Evolutionary conservation across 2,797 vertebrate genomes (phyloP), one percentile per base, ranked within the genome.

Genomic region (Pangasius djambal): DNA sequence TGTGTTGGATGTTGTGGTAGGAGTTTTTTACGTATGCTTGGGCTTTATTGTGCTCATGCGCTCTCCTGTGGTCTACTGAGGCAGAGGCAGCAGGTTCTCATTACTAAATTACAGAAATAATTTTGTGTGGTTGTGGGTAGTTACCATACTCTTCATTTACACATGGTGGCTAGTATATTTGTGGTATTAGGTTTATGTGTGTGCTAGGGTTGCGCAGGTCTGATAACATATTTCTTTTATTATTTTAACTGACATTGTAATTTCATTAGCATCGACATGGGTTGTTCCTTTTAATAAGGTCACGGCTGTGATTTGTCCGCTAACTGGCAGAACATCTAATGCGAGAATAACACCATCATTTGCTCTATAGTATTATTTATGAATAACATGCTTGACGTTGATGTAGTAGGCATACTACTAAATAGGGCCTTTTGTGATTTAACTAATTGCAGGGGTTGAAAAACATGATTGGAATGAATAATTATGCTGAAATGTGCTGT

Each of bases 1-100:
- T 87, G 86, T 86, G 59, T 59, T 86, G 86, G 57, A 83, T 87
- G 88, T 86, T 55, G 85, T 86, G n/a, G 34, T 87, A 20, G 72
- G 86, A 89, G 37, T 48, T 82, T 69, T 69, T 9, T 3, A 63
- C 55, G 15, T 55, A 57, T 70, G 85, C 81, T 87, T 84, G 86
- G 44, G 78, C 57, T 83, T 89, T 67, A 48, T 89, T 61, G 79
- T 55, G 83, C 83, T 86, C 83, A 57, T 89, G 48, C 48, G 52
- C 52, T 79, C 63, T 65, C 28, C 67, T 69, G 63, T 88, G 74
- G 52, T 72, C 59, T 83, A 37, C 78, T 75, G 57, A 89, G 18
- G 40, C 34, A 65, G 85, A 55, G 40, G 59, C 50, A 77, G 86
- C 86, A 84, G 81, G 81, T 87, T 89, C 50, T 52, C 65, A 57